phyloP scores from a whole-genome alignment of 2,888 invertebrate species.

The Heliconius ismenius region DNA sequence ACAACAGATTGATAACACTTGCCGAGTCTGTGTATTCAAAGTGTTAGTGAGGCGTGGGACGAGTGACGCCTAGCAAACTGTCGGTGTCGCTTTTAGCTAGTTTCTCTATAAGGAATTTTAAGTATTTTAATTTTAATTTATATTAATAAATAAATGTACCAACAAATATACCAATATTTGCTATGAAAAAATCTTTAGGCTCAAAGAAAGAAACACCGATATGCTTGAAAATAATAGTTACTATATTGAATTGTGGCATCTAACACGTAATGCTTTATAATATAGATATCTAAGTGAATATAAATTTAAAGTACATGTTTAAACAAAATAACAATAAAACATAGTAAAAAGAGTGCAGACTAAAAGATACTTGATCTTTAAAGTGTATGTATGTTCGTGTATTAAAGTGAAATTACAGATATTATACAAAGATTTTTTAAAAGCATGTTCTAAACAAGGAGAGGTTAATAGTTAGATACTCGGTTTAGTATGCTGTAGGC shows the following conservation, averaged over 20 bases:
- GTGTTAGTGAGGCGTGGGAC: constrained; percentile 42
- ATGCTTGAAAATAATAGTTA: neutral
- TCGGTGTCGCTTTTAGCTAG: constrained; percentile 38
- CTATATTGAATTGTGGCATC: neutral
- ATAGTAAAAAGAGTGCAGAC: neutral
- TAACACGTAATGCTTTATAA: neutral
- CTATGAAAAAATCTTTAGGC: too few species aligned
- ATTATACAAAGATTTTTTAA: constrained; percentile 22
- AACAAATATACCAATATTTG: neutral
- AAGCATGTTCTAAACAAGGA: constrained; percentile 16
- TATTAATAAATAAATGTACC: neutral
- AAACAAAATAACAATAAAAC: neutral
- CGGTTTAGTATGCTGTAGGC: constrained; percentile 20
- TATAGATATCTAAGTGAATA: neutral
- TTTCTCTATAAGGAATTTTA: constrained; percentile 25
- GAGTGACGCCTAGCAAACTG: constrained; percentile 43
- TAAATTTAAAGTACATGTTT: neutral
- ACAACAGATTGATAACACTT: constrained; percentile 23
- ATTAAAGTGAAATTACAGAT: constrained; percentile 14
- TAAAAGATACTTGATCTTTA: constrained; percentile 16
- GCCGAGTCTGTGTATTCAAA: constrained; percentile 23
- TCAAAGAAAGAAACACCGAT: too few species aligned
- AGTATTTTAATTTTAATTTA: constrained; percentile 19
- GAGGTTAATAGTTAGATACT: constrained; percentile 23
- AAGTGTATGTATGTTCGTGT: constrained; percentile 16